Evolutionary conservation across 2,113 vertebrate species (phyloP), one percentile per base, ranked within the genome.

Genomic region (Tor tambroides): DNA sequence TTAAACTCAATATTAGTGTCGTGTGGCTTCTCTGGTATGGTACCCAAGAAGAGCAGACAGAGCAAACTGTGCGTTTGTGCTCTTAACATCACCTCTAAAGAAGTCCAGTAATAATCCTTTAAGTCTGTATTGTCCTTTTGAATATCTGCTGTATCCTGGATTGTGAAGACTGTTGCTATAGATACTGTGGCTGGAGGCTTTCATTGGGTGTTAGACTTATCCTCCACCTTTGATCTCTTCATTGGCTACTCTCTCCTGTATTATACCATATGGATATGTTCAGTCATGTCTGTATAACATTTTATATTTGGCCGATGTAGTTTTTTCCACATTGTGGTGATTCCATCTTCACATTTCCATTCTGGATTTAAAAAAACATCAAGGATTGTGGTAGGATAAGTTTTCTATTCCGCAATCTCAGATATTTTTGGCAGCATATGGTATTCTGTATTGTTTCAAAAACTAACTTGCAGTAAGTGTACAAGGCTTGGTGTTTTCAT

Each of bases 121-220:
- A 38, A 51, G 82, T 54, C 69, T 56, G 69, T 35, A n/a, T 56
- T 84, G 41, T 69, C 30, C 65, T 72, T 72, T 71, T 83, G 63
- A 71, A 71, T 83, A 51, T 83, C 19, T 69, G 38, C 65, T 83
- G 17, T 32, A 51, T 83, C 43, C 65, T 83, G 81, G 46, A 35
- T 83, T 72, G 65, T 83, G 43, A 83, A 72, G 46, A 54, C 65
- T 83, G 81, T 83, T 83, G 81, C 81, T 83, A 83, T 83, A 83
- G 81, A 83, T 83, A 83, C 65, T n/a, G 46, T 54, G 3, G 43
- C 81, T 83, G 65, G 28, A 49, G 59, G 63, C 41, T 35, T 71
- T 71, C 46, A 69, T 83, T 51, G 81, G 63, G 63, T 49, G 43
- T 49, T n/a, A 72, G 28, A 35, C 46, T 74, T 59, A 54, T 74